phyloP scores from a whole-genome alignment of 2,113 vertebrate genomes.

The Pipra filicauda region DNA sequence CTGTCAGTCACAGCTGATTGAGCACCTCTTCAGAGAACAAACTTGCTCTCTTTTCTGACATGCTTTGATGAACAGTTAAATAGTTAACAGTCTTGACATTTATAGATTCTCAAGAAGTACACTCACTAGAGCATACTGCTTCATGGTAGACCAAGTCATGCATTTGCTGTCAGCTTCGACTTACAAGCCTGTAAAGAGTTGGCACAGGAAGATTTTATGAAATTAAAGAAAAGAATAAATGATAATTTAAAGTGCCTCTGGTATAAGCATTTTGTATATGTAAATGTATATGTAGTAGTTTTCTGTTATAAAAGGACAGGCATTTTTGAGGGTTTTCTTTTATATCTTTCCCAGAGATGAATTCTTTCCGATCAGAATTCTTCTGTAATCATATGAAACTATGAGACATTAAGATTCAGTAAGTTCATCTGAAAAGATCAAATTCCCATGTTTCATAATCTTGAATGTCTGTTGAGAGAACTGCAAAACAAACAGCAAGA shows the following conservation, averaged over 20 bases:
- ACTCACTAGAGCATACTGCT: neutral
- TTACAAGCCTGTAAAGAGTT: neutral
- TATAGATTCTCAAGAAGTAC: neutral
- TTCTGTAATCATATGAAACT: neutral
- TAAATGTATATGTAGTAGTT: neutral
- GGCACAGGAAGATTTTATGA: neutral
- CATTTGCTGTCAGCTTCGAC: neutral
- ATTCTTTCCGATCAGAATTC: neutral
- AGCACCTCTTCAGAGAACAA: neutral
- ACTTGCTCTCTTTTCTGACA: slow-evolving; percentile 12
- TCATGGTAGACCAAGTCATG: neutral
- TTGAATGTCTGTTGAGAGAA: neutral
- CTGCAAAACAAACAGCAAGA: neutral
- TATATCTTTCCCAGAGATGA: neutral
- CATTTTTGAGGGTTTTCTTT: accelerated
- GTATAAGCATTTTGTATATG: neutral
- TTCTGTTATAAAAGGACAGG: neutral
- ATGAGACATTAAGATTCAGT: neutral
- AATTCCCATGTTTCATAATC: neutral
- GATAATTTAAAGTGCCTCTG: neutral
- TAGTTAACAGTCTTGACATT: slow-evolving; percentile 25
- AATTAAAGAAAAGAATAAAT: neutral
- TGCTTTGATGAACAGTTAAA: slow-evolving; percentile 36
- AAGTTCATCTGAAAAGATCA: neutral
- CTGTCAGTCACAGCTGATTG: slow-evolving; percentile 15